These are phyloP conservation scores for Selene dorsalis DNA, from an alignment of 2,797 vertebrate species.

Conservation along the genomic window DNA sequence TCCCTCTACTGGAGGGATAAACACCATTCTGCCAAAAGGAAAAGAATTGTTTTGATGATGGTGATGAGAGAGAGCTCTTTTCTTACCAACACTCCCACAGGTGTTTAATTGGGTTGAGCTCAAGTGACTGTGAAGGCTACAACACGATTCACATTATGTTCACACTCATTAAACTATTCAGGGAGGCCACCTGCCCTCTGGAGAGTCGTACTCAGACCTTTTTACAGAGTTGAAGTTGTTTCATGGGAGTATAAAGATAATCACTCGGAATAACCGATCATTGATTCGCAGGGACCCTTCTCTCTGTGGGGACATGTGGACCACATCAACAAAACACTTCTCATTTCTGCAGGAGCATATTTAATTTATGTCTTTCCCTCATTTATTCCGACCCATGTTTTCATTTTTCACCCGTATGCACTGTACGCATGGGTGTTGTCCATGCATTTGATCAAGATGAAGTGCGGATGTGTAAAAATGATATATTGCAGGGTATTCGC, in stretches of 20 bases:
- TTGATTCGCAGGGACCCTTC: neutral
- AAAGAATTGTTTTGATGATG: neutral
- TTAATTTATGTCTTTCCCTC: neutral
- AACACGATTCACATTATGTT: neutral
- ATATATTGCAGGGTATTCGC: constrained; percentile 12
- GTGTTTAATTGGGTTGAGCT: neutral
- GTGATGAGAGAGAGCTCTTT: too few species aligned
- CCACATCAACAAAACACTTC: neutral
- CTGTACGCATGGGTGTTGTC: neutral
- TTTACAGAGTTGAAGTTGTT: neutral
- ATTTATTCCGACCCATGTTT: neutral
- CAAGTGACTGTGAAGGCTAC: neutral
- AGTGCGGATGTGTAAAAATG: constrained; percentile 16
- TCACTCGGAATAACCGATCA: neutral
- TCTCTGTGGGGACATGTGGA: neutral
- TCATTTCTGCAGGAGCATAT: neutral
- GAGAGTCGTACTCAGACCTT: neutral
- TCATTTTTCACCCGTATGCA: neutral
- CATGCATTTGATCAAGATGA: constrained; percentile 3
- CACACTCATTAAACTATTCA: neutral
- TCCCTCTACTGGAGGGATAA: too few species aligned
- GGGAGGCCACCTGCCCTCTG: neutral
- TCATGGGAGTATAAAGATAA: neutral
- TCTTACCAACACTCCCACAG: neutral
- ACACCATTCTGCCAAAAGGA: too few species aligned